Evolutionary conservation across 1,140 invertebrate genomes (phyloP), one percentile per base, ranked within the genome.

Genomic region (Drosophila novamexicana): DNA sequence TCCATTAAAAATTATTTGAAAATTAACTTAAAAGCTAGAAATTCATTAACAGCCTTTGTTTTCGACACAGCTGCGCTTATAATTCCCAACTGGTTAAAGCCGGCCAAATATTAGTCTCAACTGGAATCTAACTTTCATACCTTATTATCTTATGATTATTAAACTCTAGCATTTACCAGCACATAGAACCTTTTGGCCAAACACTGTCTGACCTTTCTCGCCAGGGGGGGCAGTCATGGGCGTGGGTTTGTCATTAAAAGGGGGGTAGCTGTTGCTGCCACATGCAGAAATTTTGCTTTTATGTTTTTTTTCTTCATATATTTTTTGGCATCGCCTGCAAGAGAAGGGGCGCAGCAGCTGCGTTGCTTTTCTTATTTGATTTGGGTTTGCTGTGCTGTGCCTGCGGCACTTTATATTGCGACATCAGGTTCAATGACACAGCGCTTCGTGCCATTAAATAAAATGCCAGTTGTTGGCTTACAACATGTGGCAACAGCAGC

Each of bases 351-450:
- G 22, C 7, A n/a, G 22, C 7, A 6, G 12, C 8, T 42, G 52
- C 29, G 10, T 63, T 59, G 54, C 40, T 67, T 54, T 73, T 65
- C 59, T 68, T 74, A 67, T 69, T 54, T 62, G 45, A 64, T 74
- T 56, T 68, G 66, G 45, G 47, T 77, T 65, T 63, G 36, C 44
- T 45, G 53, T 78, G 52, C 50, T 53, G 73, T 53, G 73, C 66
- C 50, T 68, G 70, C 65, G 70, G 84, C 58, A 63, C 74, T 80
- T 54, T 76, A 64, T 72, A 64, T 67, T 79, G 83, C 65, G 65
- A 76, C 75, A 82, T 49, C 64, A 53, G 64, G 83, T 88, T 88
- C 83, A 88, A 88, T 88, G 83, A 86, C 82, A 88, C 50, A 42
- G 63, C 53, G 69, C 37, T 69, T 63, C 61, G 49, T 54, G 70